These are phyloP conservation scores for Drosophila tanythrix DNA, from an alignment of 2,888 invertebrate species.

Conservation along the genomic window DNA sequence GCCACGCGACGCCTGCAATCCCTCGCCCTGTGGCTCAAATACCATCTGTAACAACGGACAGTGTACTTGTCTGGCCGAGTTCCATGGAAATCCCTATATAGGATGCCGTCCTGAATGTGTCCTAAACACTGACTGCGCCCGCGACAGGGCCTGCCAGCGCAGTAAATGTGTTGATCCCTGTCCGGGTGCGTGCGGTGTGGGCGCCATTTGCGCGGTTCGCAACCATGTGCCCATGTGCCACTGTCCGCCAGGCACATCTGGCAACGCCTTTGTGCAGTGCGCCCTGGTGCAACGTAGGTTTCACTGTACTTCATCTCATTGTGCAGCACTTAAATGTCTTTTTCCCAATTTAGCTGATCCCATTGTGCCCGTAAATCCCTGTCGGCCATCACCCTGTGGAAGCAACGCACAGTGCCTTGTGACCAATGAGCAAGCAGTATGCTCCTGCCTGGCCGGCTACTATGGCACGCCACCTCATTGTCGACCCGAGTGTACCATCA, in stretches of 20 bases:
- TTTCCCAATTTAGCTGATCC: constrained; percentile 59
- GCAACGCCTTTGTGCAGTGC: constrained; percentile 90
- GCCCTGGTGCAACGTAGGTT: constrained; percentile 86
- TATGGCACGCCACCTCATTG: constrained; percentile 91
- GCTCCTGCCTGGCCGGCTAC: constrained; percentile 89
- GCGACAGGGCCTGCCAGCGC: constrained; percentile 90
- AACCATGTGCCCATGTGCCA: constrained; percentile 91
- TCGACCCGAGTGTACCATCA: constrained; percentile 90
- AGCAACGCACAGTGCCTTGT: constrained; percentile 91
- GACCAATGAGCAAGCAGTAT: constrained; percentile 88
- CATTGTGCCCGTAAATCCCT: constrained; percentile 85
- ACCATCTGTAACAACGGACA: constrained; percentile 89
- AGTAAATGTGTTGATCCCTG: constrained; percentile 93
- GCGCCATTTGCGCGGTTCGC: constrained; percentile 90
- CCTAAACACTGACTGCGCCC: constrained; percentile 91
- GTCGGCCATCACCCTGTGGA: constrained; percentile 91
- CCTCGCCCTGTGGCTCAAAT: constrained; percentile 92
- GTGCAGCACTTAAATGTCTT: background rate
- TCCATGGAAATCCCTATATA: constrained; percentile 88
- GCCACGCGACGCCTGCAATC: constrained; percentile 87
- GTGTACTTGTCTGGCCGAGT: constrained; percentile 88
- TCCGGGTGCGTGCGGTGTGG: constrained; percentile 90
- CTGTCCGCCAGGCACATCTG: constrained; percentile 88
- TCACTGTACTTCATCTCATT: background rate
- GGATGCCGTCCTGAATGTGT: constrained; percentile 93